Evolutionary conservation across 2,797 vertebrate species (phyloP), one percentile per base, ranked within the genome.

Genomic region (Melanotaenia maccullochi): DNA sequence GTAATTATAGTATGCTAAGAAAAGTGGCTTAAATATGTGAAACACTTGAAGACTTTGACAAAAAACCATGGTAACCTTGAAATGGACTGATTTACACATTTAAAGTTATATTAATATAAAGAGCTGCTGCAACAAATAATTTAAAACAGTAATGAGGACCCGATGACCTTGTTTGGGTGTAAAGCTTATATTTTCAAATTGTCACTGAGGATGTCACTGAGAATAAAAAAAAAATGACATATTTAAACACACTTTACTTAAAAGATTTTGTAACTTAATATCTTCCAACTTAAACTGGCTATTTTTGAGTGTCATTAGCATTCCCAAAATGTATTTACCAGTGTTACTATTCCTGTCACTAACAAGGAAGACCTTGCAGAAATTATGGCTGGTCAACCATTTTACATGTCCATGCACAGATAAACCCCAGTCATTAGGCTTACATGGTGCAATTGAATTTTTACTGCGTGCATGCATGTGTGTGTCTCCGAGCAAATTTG

Each of bases 341-440:
- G 9, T 30, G 33, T 55, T n/a, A 55, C 47, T 25, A 32, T 47
- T 36, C 35, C 71, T 49, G 28, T 67, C 61, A 75, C 65, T 79
- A 81, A 83, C 76, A 68, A 80, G 74, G 62, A 40, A 64, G 62
- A 60, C 73, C 74, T 75, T 70, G 66, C 68, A 76, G 65, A 79
- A 78, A 89, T 86, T 51, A 86, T 78, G 78, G 65, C 78, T 82
- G 77, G 73, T 85, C 83, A 75, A 79, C 75, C 60, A 78, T 85
- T 90, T 83, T 75, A 73, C 72, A 71, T 74, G 68, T 73, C 71
- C 44, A 22, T 75, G 78, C 77, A 85, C 88, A 87, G 82, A 90
- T 89, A 88, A 89, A 85, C 78, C 68, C 56, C 72, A 76, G 60
- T 85, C 76, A 87, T 87, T 87, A 85, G 78, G 82, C 73, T 67